A percentile compares a stretch with the other conserved stretches of the same genome.
These are phyloP conservation scores for Rhinichthys klamathensis DNA, from an alignment of 2,113 vertebrate genomes.

Conservation along the genomic window DNA sequence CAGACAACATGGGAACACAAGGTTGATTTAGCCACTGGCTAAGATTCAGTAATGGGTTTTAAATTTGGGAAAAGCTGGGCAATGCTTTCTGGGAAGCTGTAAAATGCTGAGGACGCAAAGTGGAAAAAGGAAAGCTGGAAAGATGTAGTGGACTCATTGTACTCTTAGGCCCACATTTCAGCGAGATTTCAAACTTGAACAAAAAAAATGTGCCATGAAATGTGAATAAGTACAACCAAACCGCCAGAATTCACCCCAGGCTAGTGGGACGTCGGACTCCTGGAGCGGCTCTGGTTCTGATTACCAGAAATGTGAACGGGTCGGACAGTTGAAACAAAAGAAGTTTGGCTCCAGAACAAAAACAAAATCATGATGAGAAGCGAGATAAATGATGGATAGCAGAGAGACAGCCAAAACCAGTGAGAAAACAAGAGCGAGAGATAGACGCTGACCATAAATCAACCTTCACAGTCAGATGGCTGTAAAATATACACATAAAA, in stretches of 20 bases:
- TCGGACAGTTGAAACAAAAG: slow-evolving; percentile 45
- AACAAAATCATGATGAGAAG: slow-evolving; percentile 14
- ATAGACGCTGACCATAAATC: slow-evolving; percentile 22
- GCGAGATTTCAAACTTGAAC: slow-evolving; percentile 27
- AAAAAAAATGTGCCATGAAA: slow-evolving; percentile 24
- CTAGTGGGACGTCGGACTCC: slow-evolving; percentile 36
- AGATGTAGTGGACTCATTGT: slow-evolving; percentile 9
- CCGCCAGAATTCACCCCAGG: slow-evolving; percentile 1
- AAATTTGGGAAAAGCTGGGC: slow-evolving; percentile 24
- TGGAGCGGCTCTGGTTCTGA: slow-evolving; percentile 41
- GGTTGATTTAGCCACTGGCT: slow-evolving; percentile 25
- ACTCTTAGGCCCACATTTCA: slow-evolving; percentile 28
- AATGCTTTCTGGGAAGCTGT: slow-evolving; percentile 27
- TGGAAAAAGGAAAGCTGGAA: slow-evolving; percentile 14
- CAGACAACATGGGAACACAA: slow-evolving; percentile 36
- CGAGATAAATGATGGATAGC: slow-evolving; percentile 4
- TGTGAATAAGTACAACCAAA: slow-evolving; percentile 27
- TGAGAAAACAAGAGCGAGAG: slow-evolving; percentile 36
- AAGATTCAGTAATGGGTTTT: slow-evolving; percentile 13
- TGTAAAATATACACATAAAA: slow-evolving; percentile 10
- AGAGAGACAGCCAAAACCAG: slow-evolving; percentile 28
- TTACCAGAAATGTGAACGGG: slow-evolving; percentile 42
- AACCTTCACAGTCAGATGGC: not conserved
- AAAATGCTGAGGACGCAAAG: slow-evolving; percentile 35
- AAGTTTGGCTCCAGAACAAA: slow-evolving; percentile 21